Evolutionary conservation across 2,113 vertebrate species (phyloP), one percentile per base, ranked within the genome.

Genomic region (Coryphaenoides rupestris): DNA sequence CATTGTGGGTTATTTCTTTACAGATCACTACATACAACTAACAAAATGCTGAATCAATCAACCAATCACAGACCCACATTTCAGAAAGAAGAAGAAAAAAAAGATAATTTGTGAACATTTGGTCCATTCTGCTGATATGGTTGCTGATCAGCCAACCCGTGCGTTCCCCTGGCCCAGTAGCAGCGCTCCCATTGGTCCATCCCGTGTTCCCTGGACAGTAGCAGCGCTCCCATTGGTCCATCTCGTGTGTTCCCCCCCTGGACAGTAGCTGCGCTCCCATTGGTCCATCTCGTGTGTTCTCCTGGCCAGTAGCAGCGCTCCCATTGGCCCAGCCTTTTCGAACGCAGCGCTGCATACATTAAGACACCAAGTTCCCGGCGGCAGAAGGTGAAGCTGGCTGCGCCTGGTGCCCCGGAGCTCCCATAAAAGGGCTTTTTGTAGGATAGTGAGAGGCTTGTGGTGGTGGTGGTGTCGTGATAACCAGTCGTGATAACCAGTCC

Each of bases 171-270:
- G 81, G 75, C 68, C 59, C 59, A 24, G 75, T 16, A 59, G 24
- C 69, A 56, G 68, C n/a, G n/a, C n/a, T n/a, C n/a, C n/a, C n/a
- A 68, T 89, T 82, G 86, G 85, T n/a, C 78, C 78, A 70, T 49
- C 67, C 23, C 14, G 2, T 21, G 17, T 55, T 64, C 69, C 54
- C 63, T 60, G 13, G 28, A 56, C 66, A 68, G 60, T 45, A 28
- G 67, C 0, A 73, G 55, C 6, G 5, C 58, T 19, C 33, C 56
- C 55, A 85, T 86, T 88, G 87, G 84, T 65, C 57, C 73, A 46
- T 40, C 72, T n/a, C 77, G 13, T 40, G 33, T 40, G n/a, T 10
- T 23, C 19, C 19, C 28, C 76, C 50, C 40, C 64, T 63, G 81
- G 75, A 61, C 61, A 21, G 75, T 15, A 58, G 24, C 69, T 58